Conservation (phyloP, 1,140 invertebrate species). For the Drosophila truncata region DNA sequence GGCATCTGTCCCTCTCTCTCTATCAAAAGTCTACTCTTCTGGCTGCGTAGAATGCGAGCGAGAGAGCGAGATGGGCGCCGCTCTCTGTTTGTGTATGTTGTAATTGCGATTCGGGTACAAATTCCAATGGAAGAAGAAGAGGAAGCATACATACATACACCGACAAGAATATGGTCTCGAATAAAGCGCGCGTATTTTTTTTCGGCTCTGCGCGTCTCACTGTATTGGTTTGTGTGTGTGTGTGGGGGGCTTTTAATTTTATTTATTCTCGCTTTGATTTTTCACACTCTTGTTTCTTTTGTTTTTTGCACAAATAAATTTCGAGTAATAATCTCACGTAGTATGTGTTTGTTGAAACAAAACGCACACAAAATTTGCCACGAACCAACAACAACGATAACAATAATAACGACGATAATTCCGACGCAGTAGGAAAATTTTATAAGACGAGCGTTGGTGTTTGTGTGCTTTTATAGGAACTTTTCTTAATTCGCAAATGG, state of each 20-base stretch:
- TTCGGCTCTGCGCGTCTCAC: constrained; percentile 29
- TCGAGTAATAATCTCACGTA: constrained; percentile 27
- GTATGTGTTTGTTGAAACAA: constrained; percentile 28
- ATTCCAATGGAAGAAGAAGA: constrained; percentile 75
- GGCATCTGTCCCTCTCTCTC: constrained; percentile 15
- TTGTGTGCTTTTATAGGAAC: constrained; percentile 58
- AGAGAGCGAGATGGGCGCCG: constrained; percentile 25
- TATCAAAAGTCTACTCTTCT: constrained; percentile 12
- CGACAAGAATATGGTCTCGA: constrained; percentile 14
- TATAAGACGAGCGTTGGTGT: constrained; percentile 25
- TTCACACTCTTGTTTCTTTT: constrained; percentile 28
- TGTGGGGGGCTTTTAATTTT: constrained; percentile 28
- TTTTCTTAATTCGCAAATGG: constrained; percentile 31
- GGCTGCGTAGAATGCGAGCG: constrained; percentile 32
- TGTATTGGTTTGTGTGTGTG: constrained; percentile 15
- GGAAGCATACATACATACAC: constrained; percentile 38
- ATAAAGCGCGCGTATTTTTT: constrained; percentile 73
- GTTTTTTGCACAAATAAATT: constrained; percentile 42
- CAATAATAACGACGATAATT: constrained; percentile 28
- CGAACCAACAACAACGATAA: constrained; percentile 24
- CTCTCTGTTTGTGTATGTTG: constrained; percentile 77
- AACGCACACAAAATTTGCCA: constrained; percentile 20
- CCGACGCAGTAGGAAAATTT: constrained; percentile 54
- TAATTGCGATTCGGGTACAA: constrained; percentile 82
- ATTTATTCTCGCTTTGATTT: constrained; percentile 54